phyloP scores from a whole-genome alignment of 2,888 invertebrate species.

The Cerceris ruficornis region DNA sequence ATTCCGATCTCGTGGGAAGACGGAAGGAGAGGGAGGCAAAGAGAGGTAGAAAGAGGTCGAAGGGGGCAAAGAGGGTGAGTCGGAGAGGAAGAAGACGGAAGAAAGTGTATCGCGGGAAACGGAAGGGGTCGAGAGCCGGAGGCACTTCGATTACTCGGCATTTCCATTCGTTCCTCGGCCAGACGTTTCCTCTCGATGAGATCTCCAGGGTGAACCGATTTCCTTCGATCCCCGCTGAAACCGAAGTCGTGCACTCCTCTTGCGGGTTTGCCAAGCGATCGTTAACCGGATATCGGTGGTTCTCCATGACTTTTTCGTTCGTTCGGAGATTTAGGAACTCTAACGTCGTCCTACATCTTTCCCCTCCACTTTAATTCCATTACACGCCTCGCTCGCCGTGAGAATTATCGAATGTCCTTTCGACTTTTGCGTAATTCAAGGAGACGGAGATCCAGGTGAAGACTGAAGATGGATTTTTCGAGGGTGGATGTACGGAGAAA shows the following conservation, averaged over 20 bases:
- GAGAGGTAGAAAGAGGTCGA: background rate
- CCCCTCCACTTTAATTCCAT: no score
- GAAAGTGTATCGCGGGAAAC: background rate
- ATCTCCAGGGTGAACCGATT: no score
- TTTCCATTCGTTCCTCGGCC: background rate
- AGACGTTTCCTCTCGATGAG: background rate
- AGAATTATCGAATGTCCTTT: no score
- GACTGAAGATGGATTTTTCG: background rate
- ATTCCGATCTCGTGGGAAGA: background rate
- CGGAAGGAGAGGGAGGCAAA: background rate
- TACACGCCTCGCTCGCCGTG: no score
- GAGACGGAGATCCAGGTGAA: background rate
- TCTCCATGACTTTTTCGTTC: no score
- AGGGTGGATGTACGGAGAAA: background rate
- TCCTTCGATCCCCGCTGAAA: background rate
- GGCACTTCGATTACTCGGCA: background rate
- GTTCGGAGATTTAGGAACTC: no score
- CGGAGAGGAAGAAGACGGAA: background rate
- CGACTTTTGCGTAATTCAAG: background rate
- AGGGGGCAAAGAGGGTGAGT: background rate
- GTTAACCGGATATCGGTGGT: background rate
- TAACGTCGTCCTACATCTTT: no score
- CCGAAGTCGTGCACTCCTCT: no score
- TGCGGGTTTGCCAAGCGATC: background rate
- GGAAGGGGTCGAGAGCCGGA: background rate